A percentile compares a stretch with the other conserved stretches of the same genome.
phyloP scores from a whole-genome alignment of 2,797 vertebrate species.

The Poecile montanus region DNA sequence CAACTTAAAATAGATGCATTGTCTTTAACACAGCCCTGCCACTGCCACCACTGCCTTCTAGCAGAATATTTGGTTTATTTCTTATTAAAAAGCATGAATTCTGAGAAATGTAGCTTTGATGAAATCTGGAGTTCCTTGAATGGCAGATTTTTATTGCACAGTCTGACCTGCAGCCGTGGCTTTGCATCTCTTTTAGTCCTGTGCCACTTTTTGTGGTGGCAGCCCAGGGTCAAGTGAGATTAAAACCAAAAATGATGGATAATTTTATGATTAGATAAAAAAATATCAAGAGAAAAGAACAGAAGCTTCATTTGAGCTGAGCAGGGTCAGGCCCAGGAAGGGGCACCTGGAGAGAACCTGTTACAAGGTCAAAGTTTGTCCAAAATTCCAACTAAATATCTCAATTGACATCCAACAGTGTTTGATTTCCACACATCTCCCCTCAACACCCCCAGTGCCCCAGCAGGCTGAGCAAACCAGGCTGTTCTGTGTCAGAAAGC shows the following conservation, averaged over 20 bases:
- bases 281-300: neutral
- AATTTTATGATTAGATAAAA: neutral
- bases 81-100: neutral
- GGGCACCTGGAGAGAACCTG: neutral
- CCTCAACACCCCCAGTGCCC: accelerated
- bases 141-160: neutral
- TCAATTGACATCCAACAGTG: accelerated
- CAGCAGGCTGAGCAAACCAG: neutral
- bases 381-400: neutral
- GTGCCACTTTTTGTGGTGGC: neutral
- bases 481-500: neutral
- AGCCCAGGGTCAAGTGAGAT: neutral
- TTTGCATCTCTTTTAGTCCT: neutral
- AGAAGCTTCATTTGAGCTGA: neutral
- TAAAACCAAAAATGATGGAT: neutral
- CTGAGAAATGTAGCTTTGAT: neutral
- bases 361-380: neutral
- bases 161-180: neutral
- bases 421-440: neutral
- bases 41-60: neutral
- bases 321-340: neutral
- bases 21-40: neutral
- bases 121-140: neutral
- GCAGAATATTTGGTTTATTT: neutral
- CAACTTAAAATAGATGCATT: neutral